Evolutionary conservation across 2,888 invertebrate genomes (phyloP).

Genomic region (Rosalia funebris): DNA sequence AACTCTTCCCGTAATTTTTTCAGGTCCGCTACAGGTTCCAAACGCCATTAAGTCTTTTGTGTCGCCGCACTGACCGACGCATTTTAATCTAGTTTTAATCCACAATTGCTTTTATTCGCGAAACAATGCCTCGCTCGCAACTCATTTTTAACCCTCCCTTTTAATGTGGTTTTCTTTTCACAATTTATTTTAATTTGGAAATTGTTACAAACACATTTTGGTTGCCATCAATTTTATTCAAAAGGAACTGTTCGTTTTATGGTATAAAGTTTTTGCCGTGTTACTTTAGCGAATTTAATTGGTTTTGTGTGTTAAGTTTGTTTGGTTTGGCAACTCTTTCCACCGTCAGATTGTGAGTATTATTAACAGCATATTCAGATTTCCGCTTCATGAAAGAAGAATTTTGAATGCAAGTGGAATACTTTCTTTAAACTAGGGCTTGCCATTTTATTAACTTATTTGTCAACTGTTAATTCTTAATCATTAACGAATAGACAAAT

Average conservation of each 20-base stretch:
- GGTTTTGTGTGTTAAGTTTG: constrained; percentile 8
- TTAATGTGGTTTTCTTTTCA: constrained; percentile 46
- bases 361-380: neutral
- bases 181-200: constrained; percentile 49
- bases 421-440: too few species aligned
- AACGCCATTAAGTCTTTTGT: constrained; percentile 41
- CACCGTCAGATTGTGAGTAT: too few species aligned
- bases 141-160: constrained; percentile 46
- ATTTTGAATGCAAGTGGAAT: too few species aligned
- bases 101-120: constrained; percentile 39
- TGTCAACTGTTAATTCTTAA: too few species aligned
- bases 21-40: constrained; percentile 19
- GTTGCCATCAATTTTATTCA: constrained; percentile 41
- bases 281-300: constrained; percentile 24
- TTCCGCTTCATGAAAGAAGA: neutral
- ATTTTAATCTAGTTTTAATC: constrained; percentile 34
- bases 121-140: constrained; percentile 40
- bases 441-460: too few species aligned
- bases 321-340: neutral
- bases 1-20: constrained; percentile 11
- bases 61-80: constrained; percentile 33
- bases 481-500: too few species aligned
- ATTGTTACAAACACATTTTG: constrained; percentile 41
- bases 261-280: constrained; percentile 2
- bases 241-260: constrained; percentile 37